These are phyloP conservation scores for Monoplex corrugatus DNA, from an alignment of 2,888 invertebrate genomes.

Conservation along the genomic window DNA sequence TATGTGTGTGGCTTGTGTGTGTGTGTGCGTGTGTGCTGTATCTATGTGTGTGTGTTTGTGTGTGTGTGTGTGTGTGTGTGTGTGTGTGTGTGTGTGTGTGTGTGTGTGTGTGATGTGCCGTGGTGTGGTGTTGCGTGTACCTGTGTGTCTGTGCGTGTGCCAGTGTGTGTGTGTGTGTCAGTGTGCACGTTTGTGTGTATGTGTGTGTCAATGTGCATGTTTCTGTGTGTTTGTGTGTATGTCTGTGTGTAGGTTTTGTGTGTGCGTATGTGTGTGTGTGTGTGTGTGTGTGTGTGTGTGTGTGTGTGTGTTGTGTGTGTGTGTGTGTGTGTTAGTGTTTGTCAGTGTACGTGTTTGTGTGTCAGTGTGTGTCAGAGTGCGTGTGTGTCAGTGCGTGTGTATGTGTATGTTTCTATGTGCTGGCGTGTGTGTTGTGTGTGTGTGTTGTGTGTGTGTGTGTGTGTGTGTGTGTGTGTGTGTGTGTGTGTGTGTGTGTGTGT, in stretches of 20 bases:
- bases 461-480: not conserved
- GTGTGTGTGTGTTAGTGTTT: not conserved
- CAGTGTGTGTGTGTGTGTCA: too few relatives aligned
- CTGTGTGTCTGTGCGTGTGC: too few relatives aligned
- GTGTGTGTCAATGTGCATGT: not conserved
- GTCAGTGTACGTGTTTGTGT: not conserved
- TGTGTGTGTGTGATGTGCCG: too few relatives aligned
- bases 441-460: not conserved
- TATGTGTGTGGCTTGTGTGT: not conserved
- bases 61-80: constrained; percentile 25
- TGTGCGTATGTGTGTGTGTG: not conserved
- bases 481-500: constrained; percentile 25
- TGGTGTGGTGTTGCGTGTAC: too few relatives aligned
- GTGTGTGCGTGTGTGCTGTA: not conserved
- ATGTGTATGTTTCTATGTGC: not conserved
- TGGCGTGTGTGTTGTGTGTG: not conserved
- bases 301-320: not conserved
- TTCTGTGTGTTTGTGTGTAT: not conserved
- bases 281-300: constrained; percentile 15
- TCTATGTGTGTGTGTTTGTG: not conserved
- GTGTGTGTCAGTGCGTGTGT: not conserved
- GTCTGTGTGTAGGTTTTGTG: not conserved
- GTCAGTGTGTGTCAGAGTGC: not conserved
- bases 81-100: constrained; percentile 19
- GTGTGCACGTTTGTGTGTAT: not conserved